These are phyloP conservation scores for Eriocheir sinensis DNA, from an alignment of 1,140 invertebrate genomes.

Conservation along the genomic window DNA sequence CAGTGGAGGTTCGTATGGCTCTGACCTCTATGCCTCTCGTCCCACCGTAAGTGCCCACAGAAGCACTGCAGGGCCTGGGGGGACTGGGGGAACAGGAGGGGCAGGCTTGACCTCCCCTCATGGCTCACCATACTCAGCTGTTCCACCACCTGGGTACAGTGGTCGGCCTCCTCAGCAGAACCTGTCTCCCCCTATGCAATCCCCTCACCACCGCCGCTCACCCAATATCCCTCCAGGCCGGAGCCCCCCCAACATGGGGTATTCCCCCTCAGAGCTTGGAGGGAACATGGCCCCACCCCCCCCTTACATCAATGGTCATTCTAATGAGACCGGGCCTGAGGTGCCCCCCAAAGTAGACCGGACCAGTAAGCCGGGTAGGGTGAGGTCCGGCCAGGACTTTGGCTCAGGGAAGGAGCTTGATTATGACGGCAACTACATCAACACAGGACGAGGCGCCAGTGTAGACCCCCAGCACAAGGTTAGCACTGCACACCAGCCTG, in stretches of 20 bases:
- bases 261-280: conserved; percentile 60
- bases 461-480: conserved; percentile 77
- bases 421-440: conserved; percentile 80
- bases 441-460: conserved; percentile 76
- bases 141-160: conserved; percentile 70
- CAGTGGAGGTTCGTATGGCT: conserved; percentile 80
- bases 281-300: conserved; percentile 72
- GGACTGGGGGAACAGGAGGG: neutral
- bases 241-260: conserved; percentile 57
- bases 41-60: conserved; percentile 49
- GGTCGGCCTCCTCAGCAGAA: conserved; percentile 70
- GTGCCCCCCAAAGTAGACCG: conserved; percentile 92
- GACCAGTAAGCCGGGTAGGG: conserved; percentile 86
- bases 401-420: conserved; percentile 82
- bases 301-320: conserved; percentile 70
- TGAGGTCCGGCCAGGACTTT: conserved; percentile 82
- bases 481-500: conserved; percentile 43
- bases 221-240: conserved; percentile 76
- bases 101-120: conserved; percentile 60
- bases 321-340: conserved; percentile 84
- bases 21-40: conserved; percentile 77
- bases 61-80: conserved; percentile 51
- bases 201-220: conserved; percentile 79
- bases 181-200: conserved; percentile 79
- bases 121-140: conserved; percentile 68